These are phyloP conservation scores for Drosophila recens DNA, from an alignment of 2,888 invertebrate species.

Conservation along the genomic window DNA sequence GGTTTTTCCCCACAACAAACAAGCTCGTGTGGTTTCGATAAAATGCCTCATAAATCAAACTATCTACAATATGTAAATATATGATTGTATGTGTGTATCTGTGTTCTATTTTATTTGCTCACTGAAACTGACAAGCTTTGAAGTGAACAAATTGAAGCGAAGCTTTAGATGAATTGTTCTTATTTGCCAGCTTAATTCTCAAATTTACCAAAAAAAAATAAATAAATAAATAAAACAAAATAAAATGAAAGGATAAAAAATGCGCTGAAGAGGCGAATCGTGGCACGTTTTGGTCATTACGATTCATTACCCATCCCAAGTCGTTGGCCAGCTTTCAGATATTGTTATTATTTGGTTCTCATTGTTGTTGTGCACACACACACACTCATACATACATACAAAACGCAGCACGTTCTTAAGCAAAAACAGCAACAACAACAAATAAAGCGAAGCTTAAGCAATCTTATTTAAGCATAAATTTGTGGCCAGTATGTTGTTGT, in stretches of 20 bases:
- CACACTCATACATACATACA: constrained; percentile 13
- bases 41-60: constrained; percentile 72
- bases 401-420: constrained; percentile 54
- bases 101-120: constrained; percentile 55
- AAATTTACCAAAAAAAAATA: constrained; percentile 25
- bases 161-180: constrained; percentile 40
- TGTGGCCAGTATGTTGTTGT: constrained; percentile 13
- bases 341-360: constrained; percentile 7
- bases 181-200: constrained; percentile 12
- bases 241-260: constrained; percentile 16
- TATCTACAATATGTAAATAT: constrained; percentile 55
- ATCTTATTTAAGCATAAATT: constrained; percentile 36
- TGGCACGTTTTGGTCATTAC: constrained; percentile 78
- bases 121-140: constrained; percentile 47
- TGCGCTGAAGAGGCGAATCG: constrained; percentile 47
- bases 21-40: constrained; percentile 51
- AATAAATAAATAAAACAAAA: too few species aligned
- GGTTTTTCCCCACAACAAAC: constrained; percentile 61
- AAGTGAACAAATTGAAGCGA: constrained; percentile 26
- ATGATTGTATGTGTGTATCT: constrained; percentile 13
- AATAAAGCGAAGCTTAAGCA: constrained; percentile 26
- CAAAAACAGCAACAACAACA: constrained; percentile 35
- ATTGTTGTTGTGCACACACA: constrained; percentile 27
- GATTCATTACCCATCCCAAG: constrained; percentile 62
- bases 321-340: constrained; percentile 47